A percentile compares a stretch with the other conserved stretches of the same genome.
phyloP scores from a whole-genome alignment of 1,140 invertebrate species.

The Trichomalopsis sarcophagae region DNA sequence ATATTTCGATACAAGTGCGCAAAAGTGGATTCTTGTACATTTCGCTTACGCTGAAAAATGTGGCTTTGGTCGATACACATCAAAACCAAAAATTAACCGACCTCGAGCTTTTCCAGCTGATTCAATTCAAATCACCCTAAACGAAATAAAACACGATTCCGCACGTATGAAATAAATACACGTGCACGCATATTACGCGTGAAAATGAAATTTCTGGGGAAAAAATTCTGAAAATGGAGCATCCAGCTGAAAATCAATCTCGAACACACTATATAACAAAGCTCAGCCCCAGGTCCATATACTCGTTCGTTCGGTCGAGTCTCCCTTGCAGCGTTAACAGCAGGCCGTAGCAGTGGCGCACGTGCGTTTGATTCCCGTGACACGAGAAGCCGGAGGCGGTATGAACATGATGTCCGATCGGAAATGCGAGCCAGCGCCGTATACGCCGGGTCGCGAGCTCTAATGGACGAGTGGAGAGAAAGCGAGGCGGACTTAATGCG shows the following conservation, averaged over 20 bases:
- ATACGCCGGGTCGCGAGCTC: neutral
- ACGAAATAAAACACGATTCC: too few species aligned
- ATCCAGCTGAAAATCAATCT: neutral
- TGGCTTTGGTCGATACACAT: too few species aligned
- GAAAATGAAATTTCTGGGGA: too few species aligned
- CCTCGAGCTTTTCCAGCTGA: too few species aligned
- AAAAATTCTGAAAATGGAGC: neutral
- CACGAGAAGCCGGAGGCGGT: neutral
- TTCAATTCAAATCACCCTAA: too few species aligned
- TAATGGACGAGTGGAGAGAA: constrained; percentile 13
- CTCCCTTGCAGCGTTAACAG: neutral
- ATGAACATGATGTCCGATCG: constrained; percentile 51
- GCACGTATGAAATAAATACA: too few species aligned
- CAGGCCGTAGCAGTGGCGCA: neutral
- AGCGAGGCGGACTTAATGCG: neutral
- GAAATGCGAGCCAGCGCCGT: constrained; percentile 25
- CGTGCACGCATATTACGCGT: too few species aligned
- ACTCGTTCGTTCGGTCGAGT: neutral
- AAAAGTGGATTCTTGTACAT: too few species aligned
- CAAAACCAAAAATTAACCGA: too few species aligned
- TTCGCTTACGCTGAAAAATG: too few species aligned
- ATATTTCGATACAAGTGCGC: too few species aligned
- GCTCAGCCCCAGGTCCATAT: neutral
- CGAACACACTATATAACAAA: neutral
- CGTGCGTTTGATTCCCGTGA: constrained; percentile 21